These are phyloP conservation scores for Cotesia chilonis DNA, from an alignment of 1,140 invertebrate genomes.

Conservation along the genomic window DNA sequence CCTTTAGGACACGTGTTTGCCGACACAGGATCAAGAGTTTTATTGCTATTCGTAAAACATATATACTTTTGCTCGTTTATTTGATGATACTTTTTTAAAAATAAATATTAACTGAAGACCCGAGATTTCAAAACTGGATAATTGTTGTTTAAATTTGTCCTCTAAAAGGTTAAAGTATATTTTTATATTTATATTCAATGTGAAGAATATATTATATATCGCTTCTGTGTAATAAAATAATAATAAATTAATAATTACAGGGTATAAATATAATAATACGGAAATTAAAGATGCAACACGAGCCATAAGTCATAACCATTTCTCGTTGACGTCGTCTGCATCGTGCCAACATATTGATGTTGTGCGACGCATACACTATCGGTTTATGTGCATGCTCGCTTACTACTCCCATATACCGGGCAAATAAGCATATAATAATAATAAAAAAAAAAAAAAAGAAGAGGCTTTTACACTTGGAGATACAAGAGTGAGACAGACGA, in stretches of 20 bases:
- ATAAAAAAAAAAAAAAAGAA: not conserved
- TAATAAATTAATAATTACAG: not conserved
- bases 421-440: not conserved
- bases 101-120: not conserved
- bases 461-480: not conserved
- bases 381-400: not conserved
- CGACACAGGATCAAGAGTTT: constrained; percentile 47
- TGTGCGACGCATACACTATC: constrained; percentile 48
- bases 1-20: constrained; percentile 52
- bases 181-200: not conserved
- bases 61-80: constrained; percentile 38
- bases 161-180: too few relatives aligned
- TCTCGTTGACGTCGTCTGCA: constrained; percentile 58
- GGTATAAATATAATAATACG: constrained; percentile 30
- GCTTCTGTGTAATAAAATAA: not conserved
- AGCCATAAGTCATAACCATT: constrained; percentile 55
- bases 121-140: constrained; percentile 22
- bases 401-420: not conserved
- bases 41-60: constrained; percentile 52
- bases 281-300: constrained; percentile 56
- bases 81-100: constrained; percentile 1
- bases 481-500: constrained; percentile 1
- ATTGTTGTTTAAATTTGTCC: too few relatives aligned
- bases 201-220: not conserved
- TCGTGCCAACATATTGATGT: constrained; percentile 43